Evolutionary conservation across 2,113 vertebrate species (phyloP).

Genomic region (Thomomys bottae): DNA sequence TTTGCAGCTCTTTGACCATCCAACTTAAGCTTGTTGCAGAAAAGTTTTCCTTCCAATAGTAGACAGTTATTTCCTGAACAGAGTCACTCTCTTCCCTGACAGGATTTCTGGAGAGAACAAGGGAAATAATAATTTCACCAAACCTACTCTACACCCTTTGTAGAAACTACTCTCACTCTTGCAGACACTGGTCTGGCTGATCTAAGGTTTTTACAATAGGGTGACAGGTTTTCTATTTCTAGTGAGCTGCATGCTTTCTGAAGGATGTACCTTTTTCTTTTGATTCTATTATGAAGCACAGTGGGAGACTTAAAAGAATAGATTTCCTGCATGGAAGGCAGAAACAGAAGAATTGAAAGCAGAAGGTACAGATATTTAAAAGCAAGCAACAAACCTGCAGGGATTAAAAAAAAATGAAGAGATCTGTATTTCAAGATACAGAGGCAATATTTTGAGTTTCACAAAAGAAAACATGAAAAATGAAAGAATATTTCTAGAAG

Average conservation of each 20-base stretch:
- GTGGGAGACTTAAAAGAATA: conserved; percentile 61
- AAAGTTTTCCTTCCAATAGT: neutral
- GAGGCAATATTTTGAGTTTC: conserved; percentile 20
- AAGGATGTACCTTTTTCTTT: conserved; percentile 47
- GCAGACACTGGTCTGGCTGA: neutral
- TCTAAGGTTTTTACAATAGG: conserved; percentile 64
- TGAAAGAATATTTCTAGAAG: conserved; percentile 56
- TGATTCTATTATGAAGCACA: conserved; percentile 67
- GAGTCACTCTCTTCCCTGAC: neutral
- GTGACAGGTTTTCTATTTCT: conserved; percentile 60
- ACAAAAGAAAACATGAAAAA: conserved; percentile 55
- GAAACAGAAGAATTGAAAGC: neutral
- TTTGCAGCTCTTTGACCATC: neutral
- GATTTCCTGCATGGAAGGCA: conserved; percentile 36
- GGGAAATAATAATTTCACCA: conserved; percentile 20
- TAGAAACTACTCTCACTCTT: conserved; percentile 42
- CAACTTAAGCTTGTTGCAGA: neutral
- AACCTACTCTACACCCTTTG: neutral
- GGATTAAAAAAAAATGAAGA: conserved; percentile 27
- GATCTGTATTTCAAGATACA: conserved; percentile 48
- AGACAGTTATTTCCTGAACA: neutral
- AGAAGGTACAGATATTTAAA: conserved; percentile 60
- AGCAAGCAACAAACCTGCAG: conserved; percentile 58
- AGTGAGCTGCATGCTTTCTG: conserved; percentile 55
- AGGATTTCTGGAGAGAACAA: conserved; percentile 32